Base-by-base conservation (phyloP, 2,797 vertebrate species). In the Darevskia nairensis region DNA sequence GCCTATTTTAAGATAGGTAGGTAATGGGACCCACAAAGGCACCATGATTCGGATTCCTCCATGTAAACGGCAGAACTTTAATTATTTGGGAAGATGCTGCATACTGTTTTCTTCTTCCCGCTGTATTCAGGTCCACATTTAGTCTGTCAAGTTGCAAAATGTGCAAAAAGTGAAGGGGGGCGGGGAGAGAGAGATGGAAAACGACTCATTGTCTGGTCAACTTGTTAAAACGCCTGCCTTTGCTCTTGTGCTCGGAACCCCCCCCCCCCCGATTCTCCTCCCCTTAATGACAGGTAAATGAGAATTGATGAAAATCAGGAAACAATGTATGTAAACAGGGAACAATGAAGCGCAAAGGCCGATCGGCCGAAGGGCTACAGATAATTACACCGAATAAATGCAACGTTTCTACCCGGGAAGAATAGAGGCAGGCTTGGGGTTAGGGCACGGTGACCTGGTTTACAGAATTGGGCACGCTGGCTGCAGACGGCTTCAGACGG, bases 221-320 rank as follows among this genome's bases (percentile, higher is more conserved):
- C 50, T 29, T 3, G 15, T 77, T 81, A 10, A 39, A 41, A 4
- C 2, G 25, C n/a, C 74, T 17, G 7, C 69, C 35, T 72, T 75
- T 75, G 21, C 11, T 11, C 55, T 39, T 72, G n/a, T 32, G 39
- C 59, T 64, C 90, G 46, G 61, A 50, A 2, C 35, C 35, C 35
- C 35, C 2, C 35, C 35, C 32, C 64, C 68, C 64, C 59, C 44
- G 13, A 41, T 29, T 6, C 13, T 8, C 93, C 86, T 93, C 92
- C 87, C 89, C 90, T 88, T 90, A 6, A 0, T 94, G 94, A 95
- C 95, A 96, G 94, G 93, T 92, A 95, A 95, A 95, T 95, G 93
- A 94, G 90, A 92, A 95, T 94, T 91, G 94, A 95, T 94, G 88
- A 88, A 78, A 91, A 79, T 23, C 46, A 66, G 39, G 86, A 86